Base-by-base conservation (phyloP, 2,797 vertebrate species). In the Chrysolophus pictus region DNA sequence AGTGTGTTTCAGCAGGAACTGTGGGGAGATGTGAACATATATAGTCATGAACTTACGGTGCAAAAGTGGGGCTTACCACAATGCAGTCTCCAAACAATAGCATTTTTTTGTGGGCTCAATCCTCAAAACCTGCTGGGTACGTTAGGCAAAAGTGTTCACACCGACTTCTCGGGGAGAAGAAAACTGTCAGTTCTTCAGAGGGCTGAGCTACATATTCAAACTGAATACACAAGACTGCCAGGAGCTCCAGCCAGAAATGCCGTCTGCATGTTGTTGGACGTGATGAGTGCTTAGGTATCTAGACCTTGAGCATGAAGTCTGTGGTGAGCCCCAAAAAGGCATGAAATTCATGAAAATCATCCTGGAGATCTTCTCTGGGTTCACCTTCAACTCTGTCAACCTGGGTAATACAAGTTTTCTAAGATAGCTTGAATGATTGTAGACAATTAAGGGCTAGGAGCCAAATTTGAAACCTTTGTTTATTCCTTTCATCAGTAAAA, bases 211-310 rank as follows among this genome's bases (percentile, higher is more conserved):
- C 69, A 76, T 60, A 73, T 91, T 94, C 73, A 42, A 55, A 73
- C n/a, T 65, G 91, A 93, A 84, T 67, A 70, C 6, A 6, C 56
- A 69, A 91, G 55, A 78, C 95, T 97, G 81, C 77, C 91, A 69
- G 77, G 70, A 93, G 71, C 90, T 84, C 64, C 75, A 91, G 86
- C 90, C 90, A 95, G 88, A 92, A 95, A 83, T 56, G 47, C 74
- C 96, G 94, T 74, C 94, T 95, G 95, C 65, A 88, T 86, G 95
- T 92, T 44, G 29, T 90, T 88, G 90, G 73, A 42, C n/a, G 0
- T 63, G 86, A 68, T 1, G 2, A 75, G 63, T 86, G 18, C 21
- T 53, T 84, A 59, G 46, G 49, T 77, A 18, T 94, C 87, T 44
- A 91, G 90, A 95, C 67, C 55, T 51, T 58, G 42, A 88, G 62